Conservation (phyloP, 2,797 vertebrate genomes). For the Loriculus beryllinus region DNA sequence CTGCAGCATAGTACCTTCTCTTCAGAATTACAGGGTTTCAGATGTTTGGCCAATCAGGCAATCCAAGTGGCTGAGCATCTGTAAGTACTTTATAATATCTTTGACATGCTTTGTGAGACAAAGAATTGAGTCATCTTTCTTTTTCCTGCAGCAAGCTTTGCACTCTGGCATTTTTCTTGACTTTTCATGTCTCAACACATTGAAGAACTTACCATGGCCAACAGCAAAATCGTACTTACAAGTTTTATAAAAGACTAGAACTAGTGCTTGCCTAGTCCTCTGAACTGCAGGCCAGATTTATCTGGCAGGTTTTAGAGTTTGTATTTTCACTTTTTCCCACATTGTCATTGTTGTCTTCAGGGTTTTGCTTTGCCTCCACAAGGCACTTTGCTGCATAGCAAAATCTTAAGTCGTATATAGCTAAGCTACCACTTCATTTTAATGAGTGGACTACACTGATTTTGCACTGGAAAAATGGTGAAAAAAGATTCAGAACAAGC, state of each 20-base stretch:
- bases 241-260: conserved; percentile 38
- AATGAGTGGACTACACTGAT: not conserved
- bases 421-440: not conserved
- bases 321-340: conserved; percentile 1
- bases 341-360: not conserved
- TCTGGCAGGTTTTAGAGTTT: not conserved
- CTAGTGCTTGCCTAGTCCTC: not conserved
- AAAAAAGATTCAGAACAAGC: not conserved
- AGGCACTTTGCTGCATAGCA: not conserved
- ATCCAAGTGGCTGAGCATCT: conserved; percentile 23
- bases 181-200: conserved; percentile 56
- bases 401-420: not conserved
- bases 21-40: conserved; percentile 38
- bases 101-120: conserved; percentile 45
- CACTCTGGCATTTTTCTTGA: conserved; percentile 49
- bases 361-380: not conserved
- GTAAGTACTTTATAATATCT: conserved; percentile 45
- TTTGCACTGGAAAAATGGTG: not conserved
- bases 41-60: conserved; percentile 49
- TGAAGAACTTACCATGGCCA: conserved; percentile 49
- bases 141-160: conserved; percentile 55
- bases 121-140: conserved; percentile 35
- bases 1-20: not conserved
- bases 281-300: not conserved
- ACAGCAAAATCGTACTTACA: conserved; percentile 40